Evolutionary conservation across 2,797 vertebrate species (phyloP).

Genomic region (Cirrhinus molitorella): DNA sequence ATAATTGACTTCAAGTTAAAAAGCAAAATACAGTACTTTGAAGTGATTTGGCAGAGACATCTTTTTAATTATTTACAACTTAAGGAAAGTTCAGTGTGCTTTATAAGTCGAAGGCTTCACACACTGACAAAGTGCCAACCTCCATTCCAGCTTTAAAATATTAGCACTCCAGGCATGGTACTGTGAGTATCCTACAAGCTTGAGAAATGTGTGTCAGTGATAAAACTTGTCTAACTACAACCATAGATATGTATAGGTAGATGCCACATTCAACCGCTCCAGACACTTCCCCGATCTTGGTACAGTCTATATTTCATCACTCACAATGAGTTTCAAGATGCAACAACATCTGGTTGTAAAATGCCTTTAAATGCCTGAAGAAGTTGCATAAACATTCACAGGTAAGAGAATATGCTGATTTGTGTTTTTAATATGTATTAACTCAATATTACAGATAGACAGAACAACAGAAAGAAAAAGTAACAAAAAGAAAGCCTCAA

Average conservation of each 20-base stretch:
- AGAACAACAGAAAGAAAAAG: rapidly evolving
- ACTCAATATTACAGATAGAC: too few species aligned
- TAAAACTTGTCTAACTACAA: not conserved
- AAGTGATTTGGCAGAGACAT: conserved; percentile 65
- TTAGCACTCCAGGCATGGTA: not conserved
- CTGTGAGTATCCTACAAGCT: not conserved
- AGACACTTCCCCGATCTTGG: too few species aligned
- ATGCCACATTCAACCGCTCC: too few species aligned
- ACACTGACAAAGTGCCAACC: conserved; percentile 44
- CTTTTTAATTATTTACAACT: conserved; percentile 60
- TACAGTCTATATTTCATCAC: too few species aligned
- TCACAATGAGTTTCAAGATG: too few species aligned
- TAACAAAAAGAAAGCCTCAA: not conserved
- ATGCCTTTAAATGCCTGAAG: too few species aligned
- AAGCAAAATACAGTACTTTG: conserved; percentile 62
- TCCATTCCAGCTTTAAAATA: conserved; percentile 31
- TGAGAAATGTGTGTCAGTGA: not conserved
- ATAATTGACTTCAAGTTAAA: conserved; percentile 62
- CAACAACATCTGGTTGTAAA: too few species aligned
- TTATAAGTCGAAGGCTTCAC: conserved; percentile 40
- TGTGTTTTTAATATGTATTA: too few species aligned
- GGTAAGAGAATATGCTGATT: too few species aligned
- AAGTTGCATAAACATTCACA: too few species aligned
- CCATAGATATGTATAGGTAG: too few species aligned
- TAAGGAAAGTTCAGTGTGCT: conserved; percentile 52